Evolutionary conservation across 2,113 vertebrate species (phyloP).

Genomic region (Neogale vison): DNA sequence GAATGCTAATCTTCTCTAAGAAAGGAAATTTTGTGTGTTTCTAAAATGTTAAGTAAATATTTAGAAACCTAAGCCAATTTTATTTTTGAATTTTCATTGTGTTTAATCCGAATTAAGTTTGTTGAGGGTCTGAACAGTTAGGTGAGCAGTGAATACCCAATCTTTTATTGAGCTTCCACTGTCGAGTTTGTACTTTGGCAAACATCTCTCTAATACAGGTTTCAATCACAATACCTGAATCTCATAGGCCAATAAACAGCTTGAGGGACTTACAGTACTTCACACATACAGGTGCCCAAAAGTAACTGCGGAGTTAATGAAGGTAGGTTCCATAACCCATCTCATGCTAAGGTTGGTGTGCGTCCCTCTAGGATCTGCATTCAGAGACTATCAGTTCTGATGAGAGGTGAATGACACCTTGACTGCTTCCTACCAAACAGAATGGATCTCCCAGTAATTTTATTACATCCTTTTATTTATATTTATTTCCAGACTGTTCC

Average conservation of each 20-base stretch:
- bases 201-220: background rate
- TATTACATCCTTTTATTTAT: background rate
- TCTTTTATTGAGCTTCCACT: background rate
- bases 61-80: background rate
- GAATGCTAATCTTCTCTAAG: background rate
- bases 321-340: rapidly evolving
- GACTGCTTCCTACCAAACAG: background rate
- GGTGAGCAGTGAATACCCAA: background rate
- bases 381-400: background rate
- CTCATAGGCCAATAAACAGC: background rate
- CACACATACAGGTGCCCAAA: background rate
- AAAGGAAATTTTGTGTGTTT: background rate
- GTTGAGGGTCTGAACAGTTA: background rate
- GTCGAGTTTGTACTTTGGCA: background rate
- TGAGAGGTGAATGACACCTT: background rate
- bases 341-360: rapidly evolving
- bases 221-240: background rate
- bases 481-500: background rate
- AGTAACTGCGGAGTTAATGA: background rate
- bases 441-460: too few species aligned
- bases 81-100: background rate
- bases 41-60: slow-evolving; percentile 12
- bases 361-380: background rate
- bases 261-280: background rate
- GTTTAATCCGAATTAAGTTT: background rate